Percentiles rank a stretch among this genome's conserved stretches.
These are phyloP conservation scores for Limnephilus lunatus DNA, from an alignment of 2,888 invertebrate genomes.

Conservation along the genomic window DNA sequence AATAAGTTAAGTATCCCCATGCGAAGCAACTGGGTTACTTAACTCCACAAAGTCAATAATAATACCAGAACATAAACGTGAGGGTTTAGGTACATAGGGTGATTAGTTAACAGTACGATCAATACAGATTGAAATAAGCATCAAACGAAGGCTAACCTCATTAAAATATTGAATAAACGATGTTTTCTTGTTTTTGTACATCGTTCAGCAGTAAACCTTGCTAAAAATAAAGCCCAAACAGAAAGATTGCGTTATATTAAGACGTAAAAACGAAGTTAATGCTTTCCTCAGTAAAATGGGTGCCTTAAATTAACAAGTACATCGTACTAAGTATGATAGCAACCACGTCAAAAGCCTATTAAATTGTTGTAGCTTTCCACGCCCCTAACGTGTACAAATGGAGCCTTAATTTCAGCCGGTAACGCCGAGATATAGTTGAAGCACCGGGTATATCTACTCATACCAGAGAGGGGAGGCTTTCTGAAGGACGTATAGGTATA, in stretches of 20 bases:
- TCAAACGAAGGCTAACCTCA: neutral
- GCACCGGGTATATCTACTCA: neutral
- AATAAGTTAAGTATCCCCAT: neutral
- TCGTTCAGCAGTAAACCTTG: neutral
- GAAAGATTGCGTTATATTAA: neutral
- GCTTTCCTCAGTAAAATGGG: neutral
- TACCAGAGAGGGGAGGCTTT: neutral
- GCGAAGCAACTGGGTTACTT: neutral
- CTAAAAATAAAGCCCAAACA: neutral
- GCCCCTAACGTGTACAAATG: constrained; percentile 15
- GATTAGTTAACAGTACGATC: neutral
- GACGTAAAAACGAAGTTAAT: neutral
- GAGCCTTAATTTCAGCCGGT: constrained; percentile 38
- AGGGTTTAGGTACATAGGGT: neutral
- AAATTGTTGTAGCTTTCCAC: neutral
- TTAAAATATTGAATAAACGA: neutral
- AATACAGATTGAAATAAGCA: neutral
- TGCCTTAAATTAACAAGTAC: neutral
- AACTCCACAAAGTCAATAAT: neutral
- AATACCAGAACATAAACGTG: neutral
- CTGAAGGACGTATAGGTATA: neutral
- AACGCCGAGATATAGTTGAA: constrained; percentile 7
- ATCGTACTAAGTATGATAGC: neutral
- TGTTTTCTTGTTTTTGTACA: neutral
- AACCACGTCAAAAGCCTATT: neutral